Base-by-base conservation (phyloP, 35 echinoderm and acorn worm genomes). In the Chiridota heheva region DNA sequence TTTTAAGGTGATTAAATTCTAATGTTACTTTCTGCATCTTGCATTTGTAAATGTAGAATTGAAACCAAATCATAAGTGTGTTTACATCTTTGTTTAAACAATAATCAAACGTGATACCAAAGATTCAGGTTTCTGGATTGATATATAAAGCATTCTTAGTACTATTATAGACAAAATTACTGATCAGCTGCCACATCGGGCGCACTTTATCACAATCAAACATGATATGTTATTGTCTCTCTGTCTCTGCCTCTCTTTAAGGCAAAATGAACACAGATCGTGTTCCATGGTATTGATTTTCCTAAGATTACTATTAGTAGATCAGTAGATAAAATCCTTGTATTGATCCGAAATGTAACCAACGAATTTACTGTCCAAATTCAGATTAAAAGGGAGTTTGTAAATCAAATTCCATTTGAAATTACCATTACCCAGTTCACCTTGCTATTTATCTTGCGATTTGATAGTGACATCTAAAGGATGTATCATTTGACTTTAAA, bases 51-150 rank as follows among this genome's bases (percentile, higher is more conserved):
- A 61, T n/a, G 32, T n/a, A 62, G 34, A 62, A 62, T 10, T 10
- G 0, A 1, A 62, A 62, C 22, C 59, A 62, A 0, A 62, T 62
- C 59, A 62, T 28, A 8, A 62, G n/a, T 28, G 22, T 62, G 48
- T 44, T 72, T 72, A 43, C 29, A 72, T 39, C 48, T 44, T 45
- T 44, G 16, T 44, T 44, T 1, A 27, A 39, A 45, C n/a, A 44
- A 44, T 44, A 44, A 44, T 72, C 40, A 72, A 44, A 15, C 3
- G 69, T 72, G 42, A 72, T 44, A 72, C 69, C 69, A 72, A 72
- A 45, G 48, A 38, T 45, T 72, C 42, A 72, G 32, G 69, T 72
- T 3, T 27, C 18, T 13, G 69, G 69, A 72, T 44, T 72, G 48
- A 44, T 7, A 72, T 0, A 72, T 44, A 72, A 25, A 72, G 64